Conservation (phyloP, 2,113 vertebrate species). For the Ia io region DNA sequence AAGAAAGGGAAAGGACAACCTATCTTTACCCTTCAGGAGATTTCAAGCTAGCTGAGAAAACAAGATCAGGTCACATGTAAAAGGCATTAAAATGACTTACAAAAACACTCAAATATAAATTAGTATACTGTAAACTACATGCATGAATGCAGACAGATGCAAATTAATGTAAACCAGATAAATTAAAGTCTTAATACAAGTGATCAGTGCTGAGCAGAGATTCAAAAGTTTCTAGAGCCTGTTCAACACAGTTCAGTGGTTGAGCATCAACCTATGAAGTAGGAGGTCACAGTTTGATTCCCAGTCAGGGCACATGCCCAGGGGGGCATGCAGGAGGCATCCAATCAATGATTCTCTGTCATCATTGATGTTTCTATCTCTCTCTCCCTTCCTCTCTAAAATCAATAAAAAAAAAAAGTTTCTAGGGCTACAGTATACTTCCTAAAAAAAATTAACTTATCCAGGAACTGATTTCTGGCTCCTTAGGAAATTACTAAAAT, state of each 20-base stretch:
- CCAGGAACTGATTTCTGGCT: neutral
- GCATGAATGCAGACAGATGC: constrained; percentile 25
- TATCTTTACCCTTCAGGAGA: constrained; percentile 21
- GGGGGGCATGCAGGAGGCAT: too few species aligned
- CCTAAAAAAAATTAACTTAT: neutral
- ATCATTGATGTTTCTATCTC: too few species aligned
- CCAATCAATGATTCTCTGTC: too few species aligned
- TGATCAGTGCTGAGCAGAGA: constrained; percentile 45
- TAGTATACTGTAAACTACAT: neutral
- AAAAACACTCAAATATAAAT: constrained; percentile 42
- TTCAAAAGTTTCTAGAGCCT: neutral
- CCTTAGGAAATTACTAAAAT: neutral
- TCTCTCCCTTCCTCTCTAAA: too few species aligned
- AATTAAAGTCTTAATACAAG: constrained; percentile 35
- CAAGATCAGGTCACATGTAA: constrained; percentile 4
- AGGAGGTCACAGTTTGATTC: too few species aligned
- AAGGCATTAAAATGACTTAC: constrained; percentile 22
- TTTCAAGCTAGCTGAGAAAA: constrained; percentile 44
- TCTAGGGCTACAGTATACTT: neutral
- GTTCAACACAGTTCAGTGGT: too few species aligned
- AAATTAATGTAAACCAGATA: constrained; percentile 36
- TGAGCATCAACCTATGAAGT: too few species aligned
- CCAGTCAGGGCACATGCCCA: too few species aligned
- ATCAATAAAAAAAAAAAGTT: neutral
- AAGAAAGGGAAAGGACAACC: neutral